Percentiles rank a stretch among this genome's conserved stretches.
phyloP scores from a whole-genome alignment of 2,888 invertebrate species.

The Cantharis flavilabris region DNA sequence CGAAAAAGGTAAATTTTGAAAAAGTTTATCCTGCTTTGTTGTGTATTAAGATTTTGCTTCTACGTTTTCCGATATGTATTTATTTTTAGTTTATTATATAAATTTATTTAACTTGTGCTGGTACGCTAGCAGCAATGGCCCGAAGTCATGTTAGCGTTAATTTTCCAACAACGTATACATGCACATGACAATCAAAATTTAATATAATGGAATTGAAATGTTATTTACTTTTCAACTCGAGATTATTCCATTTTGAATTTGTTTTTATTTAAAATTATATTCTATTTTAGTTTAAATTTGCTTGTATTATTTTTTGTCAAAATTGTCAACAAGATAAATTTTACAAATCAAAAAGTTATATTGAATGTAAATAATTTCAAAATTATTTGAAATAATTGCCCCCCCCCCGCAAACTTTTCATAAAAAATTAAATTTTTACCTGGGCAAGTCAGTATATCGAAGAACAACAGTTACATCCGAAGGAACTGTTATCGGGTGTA shows the following conservation, averaged over 20 bases:
- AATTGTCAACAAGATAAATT: too few relatives aligned
- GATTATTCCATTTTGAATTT: neutral
- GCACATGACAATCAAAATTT: conserved; percentile 18
- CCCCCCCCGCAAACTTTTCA: too few relatives aligned
- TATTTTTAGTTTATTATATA: neutral
- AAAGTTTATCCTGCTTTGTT: neutral
- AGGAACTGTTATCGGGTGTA: too few relatives aligned
- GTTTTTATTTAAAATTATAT: neutral
- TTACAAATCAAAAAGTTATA: too few relatives aligned
- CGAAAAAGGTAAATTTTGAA: conserved; percentile 81
- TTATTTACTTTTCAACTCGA: neutral
- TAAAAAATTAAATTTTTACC: too few relatives aligned
- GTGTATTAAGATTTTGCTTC: neutral
- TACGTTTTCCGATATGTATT: neutral
- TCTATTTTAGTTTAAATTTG: too few relatives aligned
- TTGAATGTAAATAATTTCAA: too few relatives aligned
- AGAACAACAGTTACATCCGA: too few relatives aligned
- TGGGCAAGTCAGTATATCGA: too few relatives aligned
- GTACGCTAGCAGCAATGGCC: conserved; percentile 1
- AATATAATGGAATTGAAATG: neutral
- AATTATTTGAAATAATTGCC: too few relatives aligned
- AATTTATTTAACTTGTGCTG: conserved; percentile 5
- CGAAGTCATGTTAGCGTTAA: conserved; percentile 20
- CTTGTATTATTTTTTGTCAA: too few relatives aligned
- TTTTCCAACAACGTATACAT: conserved; percentile 12